Conservation (phyloP, 2,113 vertebrate species). For the Xiphophorus hellerii region DNA sequence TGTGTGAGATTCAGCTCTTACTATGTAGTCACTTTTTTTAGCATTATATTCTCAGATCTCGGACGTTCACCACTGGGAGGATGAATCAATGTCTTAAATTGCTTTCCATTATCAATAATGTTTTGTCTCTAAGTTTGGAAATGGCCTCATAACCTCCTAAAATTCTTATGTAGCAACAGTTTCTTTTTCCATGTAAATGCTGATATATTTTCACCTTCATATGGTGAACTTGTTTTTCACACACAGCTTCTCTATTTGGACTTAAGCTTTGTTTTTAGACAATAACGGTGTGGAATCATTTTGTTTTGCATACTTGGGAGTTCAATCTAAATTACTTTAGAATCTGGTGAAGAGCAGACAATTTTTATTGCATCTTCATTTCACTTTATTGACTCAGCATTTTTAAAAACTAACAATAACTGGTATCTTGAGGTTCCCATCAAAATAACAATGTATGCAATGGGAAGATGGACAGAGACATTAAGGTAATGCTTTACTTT, state of each 20-base stretch:
- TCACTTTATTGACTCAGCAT: neutral
- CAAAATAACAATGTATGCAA: neutral
- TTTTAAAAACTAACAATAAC: neutral
- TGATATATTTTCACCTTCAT: too few relatives aligned
- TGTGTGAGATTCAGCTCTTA: neutral
- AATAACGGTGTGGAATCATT: neutral
- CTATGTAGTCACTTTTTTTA: neutral
- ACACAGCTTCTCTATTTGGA: neutral
- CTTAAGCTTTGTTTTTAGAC: neutral
- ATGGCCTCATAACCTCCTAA: too few relatives aligned
- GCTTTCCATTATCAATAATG: too few relatives aligned
- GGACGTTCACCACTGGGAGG: too few relatives aligned
- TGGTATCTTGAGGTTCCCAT: neutral
- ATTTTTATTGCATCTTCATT: neutral
- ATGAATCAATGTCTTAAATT: too few relatives aligned
- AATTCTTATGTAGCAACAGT: too few relatives aligned
- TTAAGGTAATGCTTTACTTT: neutral
- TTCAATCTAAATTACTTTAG: neutral
- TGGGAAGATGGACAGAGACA: neutral
- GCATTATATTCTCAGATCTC: too few relatives aligned
- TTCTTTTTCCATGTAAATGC: too few relatives aligned
- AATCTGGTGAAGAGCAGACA: neutral
- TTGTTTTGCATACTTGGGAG: neutral
- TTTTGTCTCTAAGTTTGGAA: too few relatives aligned
- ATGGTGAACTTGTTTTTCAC: neutral